Evolutionary conservation across 2,113 vertebrate species (phyloP).

Genomic region (Irena cyanogastra): DNA sequence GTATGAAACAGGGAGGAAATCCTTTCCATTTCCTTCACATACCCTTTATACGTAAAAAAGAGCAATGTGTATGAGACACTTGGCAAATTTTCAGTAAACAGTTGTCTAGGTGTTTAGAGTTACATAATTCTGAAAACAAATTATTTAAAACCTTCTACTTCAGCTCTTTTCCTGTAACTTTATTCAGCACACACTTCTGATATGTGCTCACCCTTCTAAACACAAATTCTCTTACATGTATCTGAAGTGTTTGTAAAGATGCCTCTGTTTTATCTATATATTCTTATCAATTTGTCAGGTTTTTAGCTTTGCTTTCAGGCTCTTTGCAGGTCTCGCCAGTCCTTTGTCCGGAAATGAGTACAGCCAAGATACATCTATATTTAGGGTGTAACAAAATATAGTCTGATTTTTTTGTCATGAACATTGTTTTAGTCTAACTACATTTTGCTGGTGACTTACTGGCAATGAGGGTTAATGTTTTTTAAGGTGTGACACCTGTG

Average conservation of each 20-base stretch:
- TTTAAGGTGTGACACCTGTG: not conserved
- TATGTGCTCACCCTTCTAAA: not conserved
- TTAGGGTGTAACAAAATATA: not conserved
- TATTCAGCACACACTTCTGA: not conserved
- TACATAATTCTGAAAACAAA: not conserved
- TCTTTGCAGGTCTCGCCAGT: not conserved
- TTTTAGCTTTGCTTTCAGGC: not conserved
- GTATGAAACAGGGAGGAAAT: constrained; percentile 49
- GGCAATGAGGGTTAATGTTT: not conserved
- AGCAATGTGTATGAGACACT: not conserved
- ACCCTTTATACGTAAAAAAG: not conserved
- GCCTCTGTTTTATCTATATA: not conserved
- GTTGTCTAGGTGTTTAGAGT: constrained; percentile 15
- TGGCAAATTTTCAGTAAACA: not conserved
- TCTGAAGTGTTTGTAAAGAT: not conserved
- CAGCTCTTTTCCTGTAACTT: not conserved
- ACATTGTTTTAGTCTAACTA: not conserved
- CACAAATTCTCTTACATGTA: not conserved
- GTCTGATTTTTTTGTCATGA: not conserved
- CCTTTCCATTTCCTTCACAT: constrained; percentile 48
- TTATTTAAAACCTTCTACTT: not conserved
- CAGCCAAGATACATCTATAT: constrained; percentile 17
- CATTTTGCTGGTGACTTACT: not conserved
- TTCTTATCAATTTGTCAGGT: not conserved
- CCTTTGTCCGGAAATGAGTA: not conserved